Evolutionary conservation across 2,888 invertebrate species (phyloP), one percentile per base, ranked within the genome.

Genomic region (Ecliptopera silaceata): DNA sequence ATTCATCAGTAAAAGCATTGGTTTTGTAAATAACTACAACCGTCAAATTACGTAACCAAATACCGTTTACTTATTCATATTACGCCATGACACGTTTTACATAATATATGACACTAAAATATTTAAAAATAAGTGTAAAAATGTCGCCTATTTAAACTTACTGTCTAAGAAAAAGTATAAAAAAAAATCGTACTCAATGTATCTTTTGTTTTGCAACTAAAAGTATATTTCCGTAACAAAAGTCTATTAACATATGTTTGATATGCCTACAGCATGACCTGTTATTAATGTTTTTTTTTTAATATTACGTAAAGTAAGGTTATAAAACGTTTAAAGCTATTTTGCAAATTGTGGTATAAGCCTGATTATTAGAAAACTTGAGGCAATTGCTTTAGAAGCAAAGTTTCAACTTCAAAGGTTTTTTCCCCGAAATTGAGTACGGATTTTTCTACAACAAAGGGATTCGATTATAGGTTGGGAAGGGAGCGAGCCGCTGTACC

Each of bases 371-470:
- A 67, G 26, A 52, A 59, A 64, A 67, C 63, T 65, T 63, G 56
- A 46, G 58, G 67, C 67, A 61, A 69, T 69, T 64, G 51, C 67
- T 57, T 63, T 55, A 31, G 43, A 70, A 70, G 66, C 66, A 64
- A 61, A 65, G 62, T 69, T 71, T 70, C 61, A 72, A 74, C 75
- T 75, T 73, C 72, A 75, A 79, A 78, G 75, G 65, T 66, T 71
- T 69, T 53, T 66, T 55, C 54, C 45, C 60, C 45, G 68, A 71
- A 75, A 76, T 78, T 72, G 69, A 70, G 70, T 66, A 59, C 65
- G 66, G 68, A 63, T 70, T 73, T 76, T 75, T 74, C 64, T 67
- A 71, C 70, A 72, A 75, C 78, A 77, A 78, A 77, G 68, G 70
- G 69, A 76, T 77, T 78, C 73, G 74, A 78, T 77, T 75, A 77